Percentiles rank a stretch among this genome's conserved stretches.
phyloP scores from a whole-genome alignment of 2,888 invertebrate species.

The Adineta ricciae region DNA sequence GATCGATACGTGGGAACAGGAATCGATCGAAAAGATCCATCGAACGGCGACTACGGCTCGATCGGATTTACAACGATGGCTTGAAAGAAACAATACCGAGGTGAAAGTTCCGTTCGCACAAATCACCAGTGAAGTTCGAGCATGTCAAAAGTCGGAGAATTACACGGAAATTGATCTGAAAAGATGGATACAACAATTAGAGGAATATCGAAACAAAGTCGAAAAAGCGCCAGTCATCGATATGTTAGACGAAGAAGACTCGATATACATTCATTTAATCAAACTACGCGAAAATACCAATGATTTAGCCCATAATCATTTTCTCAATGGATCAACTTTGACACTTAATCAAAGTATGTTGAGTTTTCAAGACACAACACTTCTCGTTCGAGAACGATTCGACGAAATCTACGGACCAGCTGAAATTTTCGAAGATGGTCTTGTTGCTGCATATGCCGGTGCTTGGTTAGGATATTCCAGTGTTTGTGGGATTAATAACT shows the following conservation, averaged over 20 bases:
- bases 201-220: neutral
- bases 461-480: neutral
- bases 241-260: neutral
- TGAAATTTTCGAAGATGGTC: neutral
- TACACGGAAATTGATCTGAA: slow-evolving; percentile 8
- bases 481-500: neutral
- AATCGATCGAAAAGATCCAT: neutral
- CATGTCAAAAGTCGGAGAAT: neutral
- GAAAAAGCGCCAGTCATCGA: neutral
- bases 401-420: neutral
- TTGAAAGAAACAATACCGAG: neutral
- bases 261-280: neutral
- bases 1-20: slow-evolving; percentile 4
- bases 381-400: slow-evolving; percentile 6
- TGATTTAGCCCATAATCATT: neutral
- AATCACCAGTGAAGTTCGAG: neutral
- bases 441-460: neutral
- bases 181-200: slow-evolving; percentile 11
- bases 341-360: neutral
- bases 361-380: neutral
- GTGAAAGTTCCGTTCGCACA: neutral
- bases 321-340: neutral
- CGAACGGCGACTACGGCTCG: neutral
- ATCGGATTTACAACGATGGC: neutral
- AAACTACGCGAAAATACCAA: neutral